These are phyloP conservation scores for Cryptoleucopteryx plumbea DNA, from an alignment of 2,113 vertebrate genomes.

Conservation along the genomic window DNA sequence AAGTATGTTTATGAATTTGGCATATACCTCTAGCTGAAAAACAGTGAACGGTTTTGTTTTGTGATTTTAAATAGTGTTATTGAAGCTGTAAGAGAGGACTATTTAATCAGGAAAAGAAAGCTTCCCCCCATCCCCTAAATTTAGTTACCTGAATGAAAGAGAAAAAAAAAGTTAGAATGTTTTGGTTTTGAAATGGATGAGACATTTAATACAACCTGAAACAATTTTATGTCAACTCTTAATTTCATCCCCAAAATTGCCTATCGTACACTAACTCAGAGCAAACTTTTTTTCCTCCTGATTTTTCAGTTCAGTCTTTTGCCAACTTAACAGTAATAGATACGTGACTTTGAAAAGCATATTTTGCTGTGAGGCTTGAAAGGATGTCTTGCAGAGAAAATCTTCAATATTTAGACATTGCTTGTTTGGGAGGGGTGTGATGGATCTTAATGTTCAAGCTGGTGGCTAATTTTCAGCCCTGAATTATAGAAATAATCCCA, in stretches of 20 bases:
- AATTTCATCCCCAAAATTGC: not conserved
- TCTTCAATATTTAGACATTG: not conserved
- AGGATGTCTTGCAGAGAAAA: not conserved
- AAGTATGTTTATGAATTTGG: not conserved
- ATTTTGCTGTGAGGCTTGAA: not conserved
- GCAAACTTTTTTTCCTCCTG: not conserved
- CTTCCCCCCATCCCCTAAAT: accelerated
- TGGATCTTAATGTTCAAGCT: not conserved
- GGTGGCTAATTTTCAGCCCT: not conserved
- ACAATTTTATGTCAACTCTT: not conserved
- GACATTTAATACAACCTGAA: not conserved
- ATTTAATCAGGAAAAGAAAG: not conserved
- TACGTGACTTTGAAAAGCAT: not conserved
- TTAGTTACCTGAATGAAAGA: not conserved
- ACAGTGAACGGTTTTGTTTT: not conserved
- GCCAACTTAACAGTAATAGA: not conserved
- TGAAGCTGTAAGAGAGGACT: accelerated
- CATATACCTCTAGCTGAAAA: not conserved
- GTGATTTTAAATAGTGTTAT: not conserved
- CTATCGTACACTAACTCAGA: not conserved
- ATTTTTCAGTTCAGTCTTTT: not conserved
- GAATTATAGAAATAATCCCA: not conserved
- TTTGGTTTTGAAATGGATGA: not conserved
- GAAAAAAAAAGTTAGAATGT: not conserved
- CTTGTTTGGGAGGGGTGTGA: not conserved